Evolutionary conservation across 2,888 invertebrate species (phyloP), one percentile per base, ranked within the genome.

Genomic region (Melipona bicolor): DNA sequence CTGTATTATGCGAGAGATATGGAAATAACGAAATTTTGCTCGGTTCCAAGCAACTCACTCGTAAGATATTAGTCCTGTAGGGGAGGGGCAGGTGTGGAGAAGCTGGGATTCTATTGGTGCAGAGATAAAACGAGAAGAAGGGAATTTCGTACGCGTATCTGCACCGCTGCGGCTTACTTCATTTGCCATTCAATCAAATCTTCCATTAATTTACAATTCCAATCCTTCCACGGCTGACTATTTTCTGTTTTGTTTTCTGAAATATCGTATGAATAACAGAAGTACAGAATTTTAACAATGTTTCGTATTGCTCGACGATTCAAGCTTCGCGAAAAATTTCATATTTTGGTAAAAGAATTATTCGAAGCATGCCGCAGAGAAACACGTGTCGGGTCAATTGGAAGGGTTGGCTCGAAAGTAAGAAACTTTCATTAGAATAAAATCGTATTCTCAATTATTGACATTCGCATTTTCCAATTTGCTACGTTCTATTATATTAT

Each of bases 131-230:
- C 70, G 27, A 27, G 27, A 27, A 27, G 27, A 27, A 65, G 36
- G 70, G 77, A 88, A 84, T 85, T 84, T 82, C 72, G 62, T 61
- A 65, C 82, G 84, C 76, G 82, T 78, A 87, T 84, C 80, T 80
- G 76, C 82, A 79, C 64, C 59, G 36, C 65, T 70, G 81, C 77
- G 65, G 84, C 67, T 75, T 78, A 83, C 87, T 82, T 85, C 88
- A 89, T 90, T 89, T 86, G 71, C 84, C 74, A 89, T 89, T 86
- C 89, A 80, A 69, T 61, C 70, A 59, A 67, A 78, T 76, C 64
- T 49, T 67, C 73, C 87, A 87, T 88, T 89, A 89, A 89, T 89
- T 90, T 86, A 67, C 72, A 85, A 86, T 83, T 87, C 81, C 80
- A 83, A 87, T 86, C 81, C 84, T 85, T 89, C 88, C 78, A 49